Base-by-base conservation (phyloP, 2,888 invertebrate genomes). In the Campopleginae sp. region DNA sequence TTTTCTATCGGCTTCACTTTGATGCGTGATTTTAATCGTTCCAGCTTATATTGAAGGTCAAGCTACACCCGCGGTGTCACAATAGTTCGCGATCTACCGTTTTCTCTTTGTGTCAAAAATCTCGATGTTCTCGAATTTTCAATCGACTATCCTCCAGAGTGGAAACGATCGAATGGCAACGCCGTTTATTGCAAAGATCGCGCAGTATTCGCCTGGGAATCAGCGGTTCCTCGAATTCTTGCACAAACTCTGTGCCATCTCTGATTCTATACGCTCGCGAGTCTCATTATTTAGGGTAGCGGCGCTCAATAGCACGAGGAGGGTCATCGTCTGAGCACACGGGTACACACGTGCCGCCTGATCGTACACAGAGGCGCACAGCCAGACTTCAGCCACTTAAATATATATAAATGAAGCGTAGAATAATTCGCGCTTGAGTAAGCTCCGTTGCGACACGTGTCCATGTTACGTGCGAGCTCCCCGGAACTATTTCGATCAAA, bases 391-490 rank as follows among this genome's bases (percentile, higher is more conserved):
- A 33, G 51, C 23, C 23, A 38, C 31, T 75, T 63, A 23, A 58
- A 42, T 66, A 19, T 17, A 19, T 38, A 19, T 33, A 65, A 19
- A 51, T 46, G 38, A 12, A 46, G 27, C 12, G 33, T 27, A 54
- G 10, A 71, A 84, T 84, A 81, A 80, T 81, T 80, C 78, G 74
- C 81, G 72, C 72, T 77, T 61, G 72, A 80, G 65, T 78, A 84
- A 84, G 65, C 80, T 74, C 75, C 66, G 74, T 27, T 17, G 31
- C 61, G 48, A 61, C 61, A 63, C 75, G 72, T 72, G 54, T 42
- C 46, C 48, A 17, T 8, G 38, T 38, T 31, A 38, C 38, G 38
- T 38, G 38, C 8, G 38, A 38, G 38, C 38, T 8, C 38, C 10
- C 38, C 8, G 38, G 38, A 38, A 38, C 38, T 8, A 38, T 38